Conservation (phyloP, 2,888 invertebrate genomes). For the Mythimna lalbum region DNA sequence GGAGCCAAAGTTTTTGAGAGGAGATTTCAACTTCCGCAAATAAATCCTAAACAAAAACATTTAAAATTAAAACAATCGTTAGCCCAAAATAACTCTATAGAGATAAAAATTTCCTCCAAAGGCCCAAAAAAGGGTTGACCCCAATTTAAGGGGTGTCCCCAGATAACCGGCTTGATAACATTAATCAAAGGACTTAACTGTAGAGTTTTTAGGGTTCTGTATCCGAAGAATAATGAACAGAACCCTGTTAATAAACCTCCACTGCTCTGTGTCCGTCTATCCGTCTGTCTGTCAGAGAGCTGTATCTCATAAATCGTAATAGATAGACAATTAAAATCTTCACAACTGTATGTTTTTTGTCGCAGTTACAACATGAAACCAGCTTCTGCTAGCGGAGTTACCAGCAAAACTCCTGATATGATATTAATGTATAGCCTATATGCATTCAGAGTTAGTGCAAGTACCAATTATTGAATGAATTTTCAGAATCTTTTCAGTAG, state of each 20-base stretch:
- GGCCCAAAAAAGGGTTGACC: conserved; percentile 74
- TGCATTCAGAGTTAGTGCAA: too few species aligned
- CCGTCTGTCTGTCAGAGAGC: neutral
- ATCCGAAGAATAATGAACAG: neutral
- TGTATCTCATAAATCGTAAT: neutral
- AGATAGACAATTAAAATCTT: neutral
- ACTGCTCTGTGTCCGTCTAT: neutral
- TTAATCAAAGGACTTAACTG: conserved; percentile 87
- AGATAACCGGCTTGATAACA: conserved; percentile 87
- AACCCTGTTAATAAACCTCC: neutral
- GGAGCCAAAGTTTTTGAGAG: neutral
- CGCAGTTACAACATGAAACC: neutral
- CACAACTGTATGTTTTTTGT: neutral
- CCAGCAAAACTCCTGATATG: too few species aligned
- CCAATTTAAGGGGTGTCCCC: conserved; percentile 80
- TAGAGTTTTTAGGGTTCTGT: conserved; percentile 53
- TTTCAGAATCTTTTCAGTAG: too few species aligned
- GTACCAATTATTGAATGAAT: too few species aligned
- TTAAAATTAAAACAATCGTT: conserved; percentile 62
- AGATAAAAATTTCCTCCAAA: conserved; percentile 71
- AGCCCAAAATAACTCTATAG: conserved; percentile 63
- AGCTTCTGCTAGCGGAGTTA: too few species aligned
- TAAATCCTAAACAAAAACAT: conserved; percentile 56
- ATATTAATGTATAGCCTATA: too few species aligned
- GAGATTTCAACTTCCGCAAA: conserved; percentile 32